Base-by-base conservation (phyloP, 2,888 invertebrate species). In the Sinotaia quadrata region DNA sequence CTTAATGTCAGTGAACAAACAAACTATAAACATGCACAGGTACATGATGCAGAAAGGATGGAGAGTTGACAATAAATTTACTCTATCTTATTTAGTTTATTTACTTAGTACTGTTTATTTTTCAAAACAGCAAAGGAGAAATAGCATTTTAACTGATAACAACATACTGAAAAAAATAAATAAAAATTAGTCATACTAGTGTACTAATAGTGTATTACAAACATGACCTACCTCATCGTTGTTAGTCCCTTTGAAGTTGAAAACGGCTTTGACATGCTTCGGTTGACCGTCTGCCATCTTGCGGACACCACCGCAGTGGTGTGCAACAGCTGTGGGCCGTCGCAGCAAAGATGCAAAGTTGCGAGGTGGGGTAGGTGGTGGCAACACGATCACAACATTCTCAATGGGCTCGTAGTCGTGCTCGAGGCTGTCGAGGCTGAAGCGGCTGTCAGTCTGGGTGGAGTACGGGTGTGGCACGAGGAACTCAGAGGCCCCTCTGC, bases 191-290 rank as follows among this genome's bases (percentile, higher is more conserved):
- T n/a, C n/a, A n/a, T n/a, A n/a, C n/a, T n/a, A n/a, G n/a, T n/a
- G n/a, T n/a, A n/a, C n/a, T n/a, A n/a, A n/a, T n/a, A n/a, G n/a
- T n/a, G n/a, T n/a, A n/a, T n/a, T n/a, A n/a, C n/a, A n/a, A n/a
- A n/a, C n/a, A n/a, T n/a, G n/a, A n/a, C 89, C 85, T 88, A 94
- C 94, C 91, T 98, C 98, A 90, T 98, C 98, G 90, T 98, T 98
- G 88, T 98, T 98, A 87, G 93, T 94, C 76, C 97, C 97, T 90
- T 94, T 95, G 89, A 97, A 98, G 71, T 94, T 93, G 90, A 94
- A 97, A 81, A 97, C 91, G 72, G 97, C 97, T 89, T 95, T 94
- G 66, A 97, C 97, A 56, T 85, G 76, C 65, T 79, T 82, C 10
- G 85, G 83, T 66, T 74, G 75, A 49, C 78, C 77, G 56, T 81